Evolutionary conservation across 2,888 invertebrate genomes (phyloP).

Genomic region (Erebia epiphron): DNA sequence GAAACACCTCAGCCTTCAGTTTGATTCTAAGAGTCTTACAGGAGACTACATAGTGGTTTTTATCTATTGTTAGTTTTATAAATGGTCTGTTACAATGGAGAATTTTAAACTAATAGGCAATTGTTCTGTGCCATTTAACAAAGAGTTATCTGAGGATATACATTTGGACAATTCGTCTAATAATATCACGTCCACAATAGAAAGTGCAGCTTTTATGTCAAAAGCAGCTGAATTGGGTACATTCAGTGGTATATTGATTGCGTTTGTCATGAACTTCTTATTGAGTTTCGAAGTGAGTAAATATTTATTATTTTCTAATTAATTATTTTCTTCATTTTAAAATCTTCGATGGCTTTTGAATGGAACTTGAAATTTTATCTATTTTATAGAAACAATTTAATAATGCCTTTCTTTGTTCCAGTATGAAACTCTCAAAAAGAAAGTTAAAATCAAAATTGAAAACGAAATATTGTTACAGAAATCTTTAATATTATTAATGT

Average conservation of each 20-base stretch:
- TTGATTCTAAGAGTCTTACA: slow-evolving; percentile 19
- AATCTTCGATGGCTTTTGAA: background rate
- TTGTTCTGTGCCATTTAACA: slow-evolving; percentile 38
- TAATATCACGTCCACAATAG: slow-evolving; percentile 21
- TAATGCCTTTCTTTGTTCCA: slow-evolving; percentile 38
- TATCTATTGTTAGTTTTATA: background rate
- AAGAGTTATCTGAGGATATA: slow-evolving; percentile 29
- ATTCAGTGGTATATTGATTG: slow-evolving; percentile 49
- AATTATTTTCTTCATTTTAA: background rate
- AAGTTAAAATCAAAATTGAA: slow-evolving; percentile 37
- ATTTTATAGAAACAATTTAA: background rate
- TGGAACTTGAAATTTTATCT: background rate
- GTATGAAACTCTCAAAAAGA: slow-evolving; percentile 42
- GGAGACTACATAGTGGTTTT: slow-evolving; percentile 10
- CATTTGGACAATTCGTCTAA: slow-evolving; percentile 18
- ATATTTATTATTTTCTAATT: background rate
- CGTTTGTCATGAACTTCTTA: slow-evolving; percentile 42
- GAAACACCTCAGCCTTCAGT: slow-evolving; percentile 33
- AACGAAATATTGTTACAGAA: slow-evolving; percentile 29
- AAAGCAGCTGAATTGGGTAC: slow-evolving; percentile 46
- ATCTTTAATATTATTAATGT: slow-evolving; percentile 40
- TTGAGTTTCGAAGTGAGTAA: slow-evolving; percentile 44
- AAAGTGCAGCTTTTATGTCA: slow-evolving; percentile 31
- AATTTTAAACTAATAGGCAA: slow-evolving; percentile 40
- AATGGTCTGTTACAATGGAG: slow-evolving; percentile 38